Evolutionary conservation across 1,140 invertebrate species (phyloP), one percentile per base, ranked within the genome.

Genomic region (Ips nitidus): DNA sequence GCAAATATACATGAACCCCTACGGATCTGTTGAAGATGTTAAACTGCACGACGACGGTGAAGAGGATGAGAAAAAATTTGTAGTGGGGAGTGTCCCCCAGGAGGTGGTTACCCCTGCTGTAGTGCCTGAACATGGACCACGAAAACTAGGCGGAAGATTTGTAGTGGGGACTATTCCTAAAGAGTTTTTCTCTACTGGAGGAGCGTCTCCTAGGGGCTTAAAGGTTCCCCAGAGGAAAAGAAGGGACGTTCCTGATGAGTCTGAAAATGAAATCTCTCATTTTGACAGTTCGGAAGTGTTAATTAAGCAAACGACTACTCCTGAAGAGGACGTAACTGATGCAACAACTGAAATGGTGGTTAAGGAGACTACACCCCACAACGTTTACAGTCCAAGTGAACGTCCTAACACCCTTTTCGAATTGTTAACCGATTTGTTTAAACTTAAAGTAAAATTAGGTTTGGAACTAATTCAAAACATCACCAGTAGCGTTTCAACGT

Each of bases 61-160:
- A 39, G 63, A 42, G n/a, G 53, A 68, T 6, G 57, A 71, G 5
- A 65, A 72, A 37, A 72, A 72, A 74, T 86, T 85, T 75, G 84
- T 86, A 1, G 84, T 86, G n/a, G 85, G 84, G 5, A 85, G 82
- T 75, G 78, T 84, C 53, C 83, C 83, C 7, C 84, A 85, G 74
- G 84, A 85, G 70, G 70, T 83, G 50, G 75, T 80, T 41, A 86
- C 84, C 5, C 84, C 85, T 1, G 83, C 81, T 36, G 81, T 84
- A 37, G 85, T 87, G 37, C 85, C 85, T 5, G 85, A 87, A 76
- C 85, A 87, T 76, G 85, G 85, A 3, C 85, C 85, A 2, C 79
- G 85, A 75, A 84, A 81, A 71, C 74, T 82, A 22, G 80, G 81
- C 67, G 79, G 75, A 36, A 70, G 66, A 74, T 85, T 85, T 76